These are phyloP conservation scores for Lycia hirtaria DNA, from an alignment of 2,888 invertebrate species.

Conservation along the genomic window DNA sequence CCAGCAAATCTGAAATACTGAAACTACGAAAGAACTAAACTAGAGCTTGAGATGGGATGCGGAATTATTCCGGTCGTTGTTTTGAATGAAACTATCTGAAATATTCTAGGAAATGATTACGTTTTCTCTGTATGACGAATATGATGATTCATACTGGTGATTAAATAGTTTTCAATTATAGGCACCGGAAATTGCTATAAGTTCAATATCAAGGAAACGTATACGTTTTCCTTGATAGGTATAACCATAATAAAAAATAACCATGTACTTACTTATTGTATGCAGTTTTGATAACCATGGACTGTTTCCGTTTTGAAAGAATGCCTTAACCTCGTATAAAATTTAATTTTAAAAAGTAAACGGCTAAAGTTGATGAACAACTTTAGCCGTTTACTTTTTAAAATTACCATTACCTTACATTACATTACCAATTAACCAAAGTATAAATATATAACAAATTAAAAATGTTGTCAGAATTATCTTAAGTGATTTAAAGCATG, in stretches of 20 bases:
- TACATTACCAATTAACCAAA: too few relatives aligned
- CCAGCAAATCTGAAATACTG: slow-evolving; percentile 5
- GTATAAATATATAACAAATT: neutral
- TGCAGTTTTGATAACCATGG: too few relatives aligned
- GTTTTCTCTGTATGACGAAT: neutral
- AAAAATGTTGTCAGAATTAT: too few relatives aligned
- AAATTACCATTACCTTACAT: too few relatives aligned
- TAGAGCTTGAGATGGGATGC: neutral
- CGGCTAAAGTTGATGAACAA: too few relatives aligned
- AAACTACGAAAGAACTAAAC: neutral
- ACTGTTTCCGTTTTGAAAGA: too few relatives aligned
- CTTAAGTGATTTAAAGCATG: too few relatives aligned
- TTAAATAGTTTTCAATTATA: slow-evolving; percentile 3
- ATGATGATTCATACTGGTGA: neutral
- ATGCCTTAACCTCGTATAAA: neutral
- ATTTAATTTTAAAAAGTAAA: too few relatives aligned
- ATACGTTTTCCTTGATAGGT: too few relatives aligned
- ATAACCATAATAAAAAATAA: too few relatives aligned
- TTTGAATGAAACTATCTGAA: neutral
- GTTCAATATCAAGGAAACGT: neutral
- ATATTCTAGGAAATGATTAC: neutral
- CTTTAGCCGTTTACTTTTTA: too few relatives aligned
- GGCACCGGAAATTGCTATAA: neutral
- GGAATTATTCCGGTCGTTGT: neutral
- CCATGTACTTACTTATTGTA: too few relatives aligned